Conservation (phyloP, 1,140 invertebrate species). For the Scaptomyza hsui region DNA sequence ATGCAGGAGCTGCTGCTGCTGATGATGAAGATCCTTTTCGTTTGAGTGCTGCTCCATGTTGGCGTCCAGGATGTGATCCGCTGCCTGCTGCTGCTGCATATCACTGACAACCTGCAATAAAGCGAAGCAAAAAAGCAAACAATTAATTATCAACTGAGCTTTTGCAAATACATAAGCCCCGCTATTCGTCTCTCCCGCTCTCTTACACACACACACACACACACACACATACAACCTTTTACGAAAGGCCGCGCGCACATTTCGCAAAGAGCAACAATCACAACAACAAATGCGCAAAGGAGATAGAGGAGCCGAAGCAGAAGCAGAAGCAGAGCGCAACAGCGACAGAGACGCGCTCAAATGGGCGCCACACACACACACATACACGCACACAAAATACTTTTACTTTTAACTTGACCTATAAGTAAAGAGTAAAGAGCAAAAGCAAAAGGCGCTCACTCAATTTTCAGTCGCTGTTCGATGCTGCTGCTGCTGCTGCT, state of each 20-base stretch:
- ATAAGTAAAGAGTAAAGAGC: conserved; percentile 61
- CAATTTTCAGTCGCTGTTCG: conserved; percentile 12
- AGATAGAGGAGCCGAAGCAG: conserved; percentile 10
- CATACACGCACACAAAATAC: conserved; percentile 36
- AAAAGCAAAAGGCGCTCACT: conserved; percentile 44
- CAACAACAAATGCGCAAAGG: conserved; percentile 43
- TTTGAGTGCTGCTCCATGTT: conserved; percentile 27
- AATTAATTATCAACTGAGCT: conserved; percentile 62
- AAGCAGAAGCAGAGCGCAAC: conserved; percentile 15
- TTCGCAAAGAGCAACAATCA: conserved; percentile 21
- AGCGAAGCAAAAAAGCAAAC: conserved; percentile 42
- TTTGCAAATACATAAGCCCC: conserved; percentile 6
- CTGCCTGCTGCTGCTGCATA: conserved; percentile 39
- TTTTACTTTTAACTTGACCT: conserved; percentile 82
- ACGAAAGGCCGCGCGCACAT: conserved; percentile 14
- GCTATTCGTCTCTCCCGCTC: conserved; percentile 24
- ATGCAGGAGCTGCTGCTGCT: conserved; percentile 43
- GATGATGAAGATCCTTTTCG: conserved; percentile 46
- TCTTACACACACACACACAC: not conserved
- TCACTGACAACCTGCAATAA: conserved; percentile 69
- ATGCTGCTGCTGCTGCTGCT: conserved; percentile 6
- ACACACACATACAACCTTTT: not conserved
- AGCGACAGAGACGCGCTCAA: conserved; percentile 17
- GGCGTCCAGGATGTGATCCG: conserved; percentile 48
- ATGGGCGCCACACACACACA: conserved; percentile 11